phyloP scores from a whole-genome alignment of 1,140 invertebrate species.

The Sarcophaga peregrina region DNA sequence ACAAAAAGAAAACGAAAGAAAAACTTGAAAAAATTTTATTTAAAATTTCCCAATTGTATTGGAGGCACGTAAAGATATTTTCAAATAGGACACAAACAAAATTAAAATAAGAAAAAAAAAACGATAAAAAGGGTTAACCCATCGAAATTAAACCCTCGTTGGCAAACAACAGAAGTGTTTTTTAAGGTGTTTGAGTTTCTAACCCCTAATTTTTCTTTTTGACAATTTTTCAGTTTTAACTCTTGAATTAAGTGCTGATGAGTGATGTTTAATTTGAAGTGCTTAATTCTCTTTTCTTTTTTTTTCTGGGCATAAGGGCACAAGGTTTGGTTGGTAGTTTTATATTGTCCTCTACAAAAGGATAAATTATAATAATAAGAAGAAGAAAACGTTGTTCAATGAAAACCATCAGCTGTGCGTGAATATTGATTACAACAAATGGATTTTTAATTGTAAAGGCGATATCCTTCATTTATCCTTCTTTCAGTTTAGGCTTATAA shows the following conservation, averaged over 20 bases:
- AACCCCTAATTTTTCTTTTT: not conserved
- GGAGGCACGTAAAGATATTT: constrained; percentile 1
- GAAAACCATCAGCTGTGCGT: not conserved
- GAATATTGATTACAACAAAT: not conserved
- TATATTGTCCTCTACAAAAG: not conserved
- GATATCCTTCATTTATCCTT: not conserved
- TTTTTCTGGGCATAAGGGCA: not conserved
- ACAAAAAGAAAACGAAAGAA: not conserved
- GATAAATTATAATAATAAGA: not conserved
- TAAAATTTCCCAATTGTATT: not conserved
- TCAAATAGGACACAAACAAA: constrained; percentile 24
- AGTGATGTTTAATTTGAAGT: constrained; percentile 37
- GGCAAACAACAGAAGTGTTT: constrained; percentile 18
- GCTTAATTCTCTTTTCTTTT: constrained; percentile 30
- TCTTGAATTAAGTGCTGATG: constrained; percentile 26
- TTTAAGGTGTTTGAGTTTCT: not conserved
- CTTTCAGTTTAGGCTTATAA: not conserved
- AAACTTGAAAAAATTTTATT: not conserved
- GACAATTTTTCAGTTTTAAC: constrained; percentile 22
- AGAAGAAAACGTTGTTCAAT: not conserved
- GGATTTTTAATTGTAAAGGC: not conserved
- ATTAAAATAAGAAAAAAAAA: not conserved
- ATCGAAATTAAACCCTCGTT: constrained; percentile 1
- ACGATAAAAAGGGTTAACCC: constrained; percentile 21
- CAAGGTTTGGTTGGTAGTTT: no score